Evolutionary conservation across 2,888 invertebrate species (phyloP).

Genomic region (Pyralis farinalis): DNA sequence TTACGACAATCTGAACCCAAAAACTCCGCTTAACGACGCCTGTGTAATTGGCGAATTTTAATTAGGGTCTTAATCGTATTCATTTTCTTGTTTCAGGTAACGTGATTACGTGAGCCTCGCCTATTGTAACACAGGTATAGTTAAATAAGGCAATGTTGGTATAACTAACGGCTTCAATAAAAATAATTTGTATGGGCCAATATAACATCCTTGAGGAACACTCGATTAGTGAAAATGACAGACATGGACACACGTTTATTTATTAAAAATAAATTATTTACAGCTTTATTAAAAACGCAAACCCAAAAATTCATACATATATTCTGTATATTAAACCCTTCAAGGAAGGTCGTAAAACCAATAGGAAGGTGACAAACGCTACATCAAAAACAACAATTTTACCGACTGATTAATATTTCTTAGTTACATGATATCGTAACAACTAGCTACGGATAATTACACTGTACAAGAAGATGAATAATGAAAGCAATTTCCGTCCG

Average conservation of each 20-base stretch:
- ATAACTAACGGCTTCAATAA: no score
- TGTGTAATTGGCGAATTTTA: background rate
- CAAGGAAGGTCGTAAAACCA: no score
- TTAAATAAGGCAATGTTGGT: background rate
- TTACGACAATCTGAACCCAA: background rate
- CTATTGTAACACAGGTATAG: background rate
- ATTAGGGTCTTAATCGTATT: background rate
- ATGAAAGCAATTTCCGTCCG: background rate
- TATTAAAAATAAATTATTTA: no score
- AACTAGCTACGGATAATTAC: background rate
- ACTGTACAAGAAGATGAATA: background rate
- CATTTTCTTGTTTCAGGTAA: background rate
- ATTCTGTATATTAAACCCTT: no score
- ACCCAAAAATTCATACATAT: no score
- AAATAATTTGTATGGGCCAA: background rate
- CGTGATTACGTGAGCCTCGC: background rate
- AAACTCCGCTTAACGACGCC: background rate
- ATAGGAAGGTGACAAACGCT: no score
- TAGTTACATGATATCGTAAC: background rate
- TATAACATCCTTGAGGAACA: background rate
- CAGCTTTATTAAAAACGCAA: no score
- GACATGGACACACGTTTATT: no score
- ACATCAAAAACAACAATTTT: no score
- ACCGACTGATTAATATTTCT: background rate
- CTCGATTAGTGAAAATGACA: background rate